Evolutionary conservation across 2,113 vertebrate genomes (phyloP).

Genomic region (Oreochromis niloticus): DNA sequence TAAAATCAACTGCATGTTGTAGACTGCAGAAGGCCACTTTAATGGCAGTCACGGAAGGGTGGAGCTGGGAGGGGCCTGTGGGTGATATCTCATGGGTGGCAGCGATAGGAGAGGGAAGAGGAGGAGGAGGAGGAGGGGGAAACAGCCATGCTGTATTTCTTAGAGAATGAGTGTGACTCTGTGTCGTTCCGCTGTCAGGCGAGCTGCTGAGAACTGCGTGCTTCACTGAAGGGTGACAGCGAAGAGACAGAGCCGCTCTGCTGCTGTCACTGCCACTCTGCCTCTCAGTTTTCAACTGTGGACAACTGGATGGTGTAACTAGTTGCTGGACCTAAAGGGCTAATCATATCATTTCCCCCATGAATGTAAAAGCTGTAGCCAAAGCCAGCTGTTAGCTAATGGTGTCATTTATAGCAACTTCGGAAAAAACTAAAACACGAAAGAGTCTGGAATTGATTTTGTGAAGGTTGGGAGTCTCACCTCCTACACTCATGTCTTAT

Average conservation of each 20-base stretch:
- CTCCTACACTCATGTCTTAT: background rate
- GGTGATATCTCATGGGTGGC: conserved; percentile 30
- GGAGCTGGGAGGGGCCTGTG: background rate
- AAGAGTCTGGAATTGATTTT: conserved; percentile 17
- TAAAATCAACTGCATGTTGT: background rate
- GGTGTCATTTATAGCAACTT: background rate
- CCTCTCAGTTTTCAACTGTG: conserved; percentile 15
- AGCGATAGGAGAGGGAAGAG: background rate
- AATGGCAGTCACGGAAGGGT: conserved; percentile 13
- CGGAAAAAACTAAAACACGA: background rate
- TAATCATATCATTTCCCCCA: conserved; percentile 5
- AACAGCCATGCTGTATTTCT: conserved; percentile 30
- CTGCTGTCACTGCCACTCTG: conserved; percentile 51
- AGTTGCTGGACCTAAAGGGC: conserved; percentile 11
- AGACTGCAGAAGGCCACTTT: background rate
- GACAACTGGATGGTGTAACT: background rate
- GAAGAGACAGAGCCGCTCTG: conserved; percentile 43
- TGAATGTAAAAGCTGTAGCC: background rate
- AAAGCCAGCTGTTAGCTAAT: background rate
- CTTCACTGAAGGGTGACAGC: conserved; percentile 63
- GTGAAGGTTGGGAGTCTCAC: conserved; percentile 19
- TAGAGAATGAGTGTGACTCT: conserved; percentile 49
- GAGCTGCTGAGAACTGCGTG: conserved; percentile 40
- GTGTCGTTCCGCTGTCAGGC: conserved; percentile 47
- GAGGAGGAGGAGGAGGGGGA: background rate